Percentiles rank a stretch among this genome's conserved stretches.
phyloP scores from a whole-genome alignment of 1,140 invertebrate species.

The Mya arenaria region DNA sequence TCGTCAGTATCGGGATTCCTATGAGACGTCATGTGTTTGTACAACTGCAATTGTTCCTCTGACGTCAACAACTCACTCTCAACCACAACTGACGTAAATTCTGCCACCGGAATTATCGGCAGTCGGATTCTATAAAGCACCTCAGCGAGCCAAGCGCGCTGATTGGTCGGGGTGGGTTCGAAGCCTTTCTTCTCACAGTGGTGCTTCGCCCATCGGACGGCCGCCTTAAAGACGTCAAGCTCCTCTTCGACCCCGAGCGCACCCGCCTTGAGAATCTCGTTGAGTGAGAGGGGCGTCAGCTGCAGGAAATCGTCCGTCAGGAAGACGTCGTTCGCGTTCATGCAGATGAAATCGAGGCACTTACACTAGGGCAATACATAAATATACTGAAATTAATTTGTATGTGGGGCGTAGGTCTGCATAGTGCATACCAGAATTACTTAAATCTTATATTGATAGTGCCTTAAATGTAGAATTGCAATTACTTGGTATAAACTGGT shows the following conservation, averaged over 20 bases:
- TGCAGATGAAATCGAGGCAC: constrained; percentile 48
- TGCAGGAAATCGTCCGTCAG: constrained; percentile 45
- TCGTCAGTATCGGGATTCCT: constrained; percentile 24
- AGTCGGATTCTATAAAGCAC: constrained; percentile 31
- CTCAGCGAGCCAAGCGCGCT: constrained; percentile 25
- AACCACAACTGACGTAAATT: constrained; percentile 38
- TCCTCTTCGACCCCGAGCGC: constrained; percentile 44
- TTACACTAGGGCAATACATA: too few species aligned
- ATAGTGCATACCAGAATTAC: too few species aligned
- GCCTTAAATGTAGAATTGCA: too few species aligned
- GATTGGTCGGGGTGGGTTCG: constrained; percentile 35
- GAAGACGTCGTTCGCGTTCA: constrained; percentile 49
- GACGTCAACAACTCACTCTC: not conserved
- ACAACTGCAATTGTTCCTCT: constrained; percentile 46
- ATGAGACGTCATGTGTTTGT: constrained; percentile 43
- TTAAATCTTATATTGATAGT: too few species aligned
- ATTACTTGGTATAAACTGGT: too few species aligned
- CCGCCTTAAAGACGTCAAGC: constrained; percentile 47
- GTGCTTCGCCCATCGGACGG: constrained; percentile 30
- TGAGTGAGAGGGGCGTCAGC: constrained; percentile 23
- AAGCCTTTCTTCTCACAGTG: constrained; percentile 54
- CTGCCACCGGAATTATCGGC: constrained; percentile 41
- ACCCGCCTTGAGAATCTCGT: constrained; percentile 16
- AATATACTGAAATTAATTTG: too few species aligned
- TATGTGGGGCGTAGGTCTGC: too few species aligned